Evolutionary conservation across 1,140 invertebrate species (phyloP), one percentile per base, ranked within the genome.

Genomic region (Drosophila baimaii): DNA sequence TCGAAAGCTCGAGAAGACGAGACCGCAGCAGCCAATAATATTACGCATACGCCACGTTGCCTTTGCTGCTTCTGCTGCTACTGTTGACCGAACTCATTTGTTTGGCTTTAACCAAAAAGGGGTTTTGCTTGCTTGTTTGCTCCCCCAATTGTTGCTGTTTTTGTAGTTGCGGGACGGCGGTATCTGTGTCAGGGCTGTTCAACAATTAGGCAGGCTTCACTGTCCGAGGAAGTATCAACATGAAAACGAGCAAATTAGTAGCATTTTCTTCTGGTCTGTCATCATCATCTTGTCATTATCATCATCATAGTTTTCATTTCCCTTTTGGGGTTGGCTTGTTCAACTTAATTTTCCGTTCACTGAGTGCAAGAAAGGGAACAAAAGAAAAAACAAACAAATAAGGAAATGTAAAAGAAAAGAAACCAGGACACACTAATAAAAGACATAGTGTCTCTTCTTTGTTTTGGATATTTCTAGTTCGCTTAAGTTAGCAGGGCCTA

Each of bases 131-230:
- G n/a, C n/a, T 69, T 56, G 64, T 61, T 71, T 62, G 59, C 61
- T 47, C 43, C 27, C 25, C 64, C 23, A 69, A 56, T 71, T 46
- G 64, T 37, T 33, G 27, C 64, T 37, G 39, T 47, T 57, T 7
- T 23, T 58, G 59, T 55, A 68, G 44, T 65, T 63, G 57, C 15
- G 55, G 59, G 43, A 43, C 49, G 21, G 33, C 29, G 13, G 19
- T 68, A 56, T 70, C 83, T 88, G 80, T 88, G 84, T 88, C 84
- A 88, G 84, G 84, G 84, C 84, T 89, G 84, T 72, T 62, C 84
- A 77, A 78, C 84, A 88, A 88, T 88, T 88, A 88, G 81, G 78
- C 69, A 64, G 55, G 49, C 58, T 33, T 41, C 31, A 47, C 64
- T 56, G 64, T 57, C 39, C 55, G 70, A 37, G 59, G 43, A 75